These are phyloP conservation scores for Molanna angustata DNA, from an alignment of 2,888 invertebrate species.

Conservation along the genomic window DNA sequence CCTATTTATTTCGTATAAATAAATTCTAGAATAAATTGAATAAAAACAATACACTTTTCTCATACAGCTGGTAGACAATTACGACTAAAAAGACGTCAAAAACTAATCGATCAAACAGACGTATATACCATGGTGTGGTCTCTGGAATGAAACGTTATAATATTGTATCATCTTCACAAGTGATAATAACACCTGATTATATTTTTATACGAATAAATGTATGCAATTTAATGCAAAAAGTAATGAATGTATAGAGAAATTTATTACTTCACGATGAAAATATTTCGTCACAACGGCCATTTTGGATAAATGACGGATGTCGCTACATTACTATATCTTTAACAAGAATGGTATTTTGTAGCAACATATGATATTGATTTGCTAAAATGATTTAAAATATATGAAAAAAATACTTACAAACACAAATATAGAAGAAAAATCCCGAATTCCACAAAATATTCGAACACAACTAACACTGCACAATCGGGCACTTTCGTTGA, in stretches of 20 bases:
- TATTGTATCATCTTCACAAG: no score
- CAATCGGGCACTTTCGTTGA: conserved; percentile 35
- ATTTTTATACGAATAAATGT: no score
- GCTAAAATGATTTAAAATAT: background rate
- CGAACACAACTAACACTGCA: conserved; percentile 37
- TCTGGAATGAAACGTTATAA: no score
- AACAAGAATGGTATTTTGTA: no score
- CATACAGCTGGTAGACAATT: conserved; percentile 24
- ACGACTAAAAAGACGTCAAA: conserved; percentile 25
- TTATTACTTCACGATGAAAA: conserved; percentile 22
- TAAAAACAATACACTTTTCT: conserved; percentile 8
- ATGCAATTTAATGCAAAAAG: no score
- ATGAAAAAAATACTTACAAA: conserved; percentile 17
- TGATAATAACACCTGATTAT: no score
- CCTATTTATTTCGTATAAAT: no score
- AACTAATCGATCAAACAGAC: conserved; percentile 17
- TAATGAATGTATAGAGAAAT: no score
- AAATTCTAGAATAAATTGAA: no score
- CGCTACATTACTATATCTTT: conserved; percentile 12
- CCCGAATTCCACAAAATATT: conserved; percentile 19
- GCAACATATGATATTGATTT: background rate
- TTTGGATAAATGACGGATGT: conserved; percentile 30
- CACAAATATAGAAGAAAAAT: conserved; percentile 9
- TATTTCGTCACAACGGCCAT: conserved; percentile 32
- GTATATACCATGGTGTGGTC: no score